Evolutionary conservation across 2,113 vertebrate genomes (phyloP), one percentile per base, ranked within the genome.

Genomic region (Eptatretus burgeri): DNA sequence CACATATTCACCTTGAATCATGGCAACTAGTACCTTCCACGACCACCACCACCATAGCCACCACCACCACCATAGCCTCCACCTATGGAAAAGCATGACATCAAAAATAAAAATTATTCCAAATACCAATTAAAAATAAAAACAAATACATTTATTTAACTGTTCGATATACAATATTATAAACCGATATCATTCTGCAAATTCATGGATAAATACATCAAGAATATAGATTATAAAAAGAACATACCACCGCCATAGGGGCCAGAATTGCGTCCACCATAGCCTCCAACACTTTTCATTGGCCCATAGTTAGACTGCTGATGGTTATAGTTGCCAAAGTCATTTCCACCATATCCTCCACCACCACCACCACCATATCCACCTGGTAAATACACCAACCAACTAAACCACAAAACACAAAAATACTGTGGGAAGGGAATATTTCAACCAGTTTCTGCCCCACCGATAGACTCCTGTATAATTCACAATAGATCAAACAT

Each of bases 21-120:
- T 60, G 20, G n/a, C 56, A 60, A n/a, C 20, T 60, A 60, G 56
- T 60, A 60, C 20, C 56, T n/a, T n/a, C 56, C 56, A n/a, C 56
- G 56, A 17, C 56, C 56, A 11, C 56, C 56, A 17, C 56, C 56
- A 13, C 53, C 53, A 60, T 12, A 9, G 11, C 56, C 56, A 60
- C 56, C 56, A 20, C 56, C 56, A 60, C 56, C 56, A 60, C 56
- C 56, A 17, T n/a, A 60, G 11, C 56, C 56, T 60, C 56, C 56
- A 60, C 56, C 56, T 60, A 11, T 20, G 20, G 10, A 11, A 20
- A 20, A 12, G 56, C 56, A 13, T n/a, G n/a, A 12, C n/a, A 60
- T 60, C 56, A 60, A 60, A 17, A 17, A 60, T 20, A 2, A 20
- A 17, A 14, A 56, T 19, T 16, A 56, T 16, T 11, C 56, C 56